phyloP scores from a whole-genome alignment of 2,797 vertebrate species.

The Distichodus sexfasciatus region DNA sequence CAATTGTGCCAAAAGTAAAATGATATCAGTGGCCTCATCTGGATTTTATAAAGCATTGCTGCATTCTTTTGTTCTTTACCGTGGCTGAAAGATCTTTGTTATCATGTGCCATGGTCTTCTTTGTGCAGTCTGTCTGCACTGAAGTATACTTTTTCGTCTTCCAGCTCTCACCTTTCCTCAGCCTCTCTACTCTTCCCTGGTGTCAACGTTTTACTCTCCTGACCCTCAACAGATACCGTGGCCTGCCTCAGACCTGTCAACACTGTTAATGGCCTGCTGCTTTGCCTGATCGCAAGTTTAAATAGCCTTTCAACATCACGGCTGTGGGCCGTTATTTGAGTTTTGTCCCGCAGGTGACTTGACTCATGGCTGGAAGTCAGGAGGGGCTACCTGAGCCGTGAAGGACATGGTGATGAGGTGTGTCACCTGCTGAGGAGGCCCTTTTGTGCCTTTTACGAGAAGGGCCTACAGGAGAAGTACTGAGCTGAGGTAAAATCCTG shows the following conservation, averaged over 20 bases:
- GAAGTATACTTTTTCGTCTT: conserved; percentile 7
- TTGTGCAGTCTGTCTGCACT: conserved; percentile 1
- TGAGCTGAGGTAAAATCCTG: background rate
- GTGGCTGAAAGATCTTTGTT: background rate
- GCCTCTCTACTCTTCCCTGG: background rate
- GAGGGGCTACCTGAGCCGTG: conserved; percentile 26
- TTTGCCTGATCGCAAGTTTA: conserved; percentile 17
- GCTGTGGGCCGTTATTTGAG: background rate
- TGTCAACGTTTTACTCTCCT: conserved; percentile 1
- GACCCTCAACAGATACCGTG: conserved; percentile 19
- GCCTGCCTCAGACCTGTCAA: conserved; percentile 22
- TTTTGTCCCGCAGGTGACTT: conserved; percentile 30
- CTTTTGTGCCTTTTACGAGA: background rate
- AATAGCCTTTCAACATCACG: background rate
- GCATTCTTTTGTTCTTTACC: background rate
- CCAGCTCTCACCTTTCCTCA: conserved; percentile 8
- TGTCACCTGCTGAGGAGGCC: background rate
- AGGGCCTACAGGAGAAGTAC: background rate
- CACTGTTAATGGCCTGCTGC: conserved; percentile 11
- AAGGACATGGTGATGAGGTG: conserved; percentile 26
- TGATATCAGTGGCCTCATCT: background rate
- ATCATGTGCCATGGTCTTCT: background rate
- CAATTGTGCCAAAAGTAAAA: background rate
- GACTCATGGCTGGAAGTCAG: conserved; percentile 8
- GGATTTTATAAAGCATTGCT: background rate